phyloP scores from a whole-genome alignment of 2,113 vertebrate species.

The Neogobius melanostomus region DNA sequence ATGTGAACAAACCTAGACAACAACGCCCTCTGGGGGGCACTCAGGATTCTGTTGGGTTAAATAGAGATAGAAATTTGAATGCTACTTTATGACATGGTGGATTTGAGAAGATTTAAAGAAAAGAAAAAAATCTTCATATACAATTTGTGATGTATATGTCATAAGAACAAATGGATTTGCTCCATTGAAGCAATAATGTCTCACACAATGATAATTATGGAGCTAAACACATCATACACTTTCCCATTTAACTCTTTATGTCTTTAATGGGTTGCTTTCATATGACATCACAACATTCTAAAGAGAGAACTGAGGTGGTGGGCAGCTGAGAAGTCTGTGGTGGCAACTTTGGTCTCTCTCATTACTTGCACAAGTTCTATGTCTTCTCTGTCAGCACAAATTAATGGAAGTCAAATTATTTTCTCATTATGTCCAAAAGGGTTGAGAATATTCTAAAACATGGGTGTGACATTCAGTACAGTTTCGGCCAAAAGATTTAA shows the following conservation, averaged over 20 bases:
- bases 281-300: no score
- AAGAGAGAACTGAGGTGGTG: no score
- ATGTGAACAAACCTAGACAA: not conserved
- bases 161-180: conserved; percentile 49
- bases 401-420: no score
- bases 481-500: no score
- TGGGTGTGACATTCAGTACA: no score
- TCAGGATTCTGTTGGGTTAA: conserved; percentile 1
- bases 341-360: no score
- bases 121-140: no score
- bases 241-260: conserved; percentile 25
- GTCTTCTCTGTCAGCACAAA: no score
- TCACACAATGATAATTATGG: conserved; percentile 14
- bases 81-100: conserved; percentile 59
- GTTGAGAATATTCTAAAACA: no score
- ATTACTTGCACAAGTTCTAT: no score
- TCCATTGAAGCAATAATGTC: conserved; percentile 58
- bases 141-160: conserved; percentile 35
- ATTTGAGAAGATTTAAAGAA: conserved; percentile 18
- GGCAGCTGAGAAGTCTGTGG: no score
- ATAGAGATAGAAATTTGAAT: conserved; percentile 42
- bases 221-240: conserved; percentile 21
- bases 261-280: not conserved
- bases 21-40: accelerated
- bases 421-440: no score